These are phyloP conservation scores for Thysanoteuthis rhombus DNA, from an alignment of 2,888 invertebrate species.

Conservation along the genomic window DNA sequence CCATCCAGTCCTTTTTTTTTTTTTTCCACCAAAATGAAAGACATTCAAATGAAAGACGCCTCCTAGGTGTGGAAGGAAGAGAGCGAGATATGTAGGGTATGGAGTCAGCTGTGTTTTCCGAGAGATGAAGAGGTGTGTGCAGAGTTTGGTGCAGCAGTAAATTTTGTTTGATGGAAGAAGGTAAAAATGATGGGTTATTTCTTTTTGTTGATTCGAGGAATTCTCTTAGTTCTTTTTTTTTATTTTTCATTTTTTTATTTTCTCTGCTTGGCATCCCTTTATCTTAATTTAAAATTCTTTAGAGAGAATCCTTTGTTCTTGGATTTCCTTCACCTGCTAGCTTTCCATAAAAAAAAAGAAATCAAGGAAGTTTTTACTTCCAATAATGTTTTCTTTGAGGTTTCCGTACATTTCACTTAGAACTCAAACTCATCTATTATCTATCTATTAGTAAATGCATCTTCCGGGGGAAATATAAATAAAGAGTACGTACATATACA, in stretches of 20 bases:
- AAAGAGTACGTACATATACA: background rate
- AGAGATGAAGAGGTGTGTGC: background rate
- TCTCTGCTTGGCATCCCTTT: background rate
- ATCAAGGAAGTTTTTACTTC: background rate
- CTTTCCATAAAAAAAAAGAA: background rate
- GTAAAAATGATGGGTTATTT: background rate
- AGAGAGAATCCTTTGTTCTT: background rate
- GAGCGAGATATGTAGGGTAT: background rate
- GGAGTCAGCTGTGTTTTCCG: background rate
- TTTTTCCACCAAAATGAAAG: background rate
- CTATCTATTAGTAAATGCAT: background rate
- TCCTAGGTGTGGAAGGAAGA: conserved; percentile 12
- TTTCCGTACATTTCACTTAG: background rate
- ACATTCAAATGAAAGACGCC: background rate
- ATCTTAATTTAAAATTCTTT: conserved; percentile 12
- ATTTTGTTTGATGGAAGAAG: background rate
- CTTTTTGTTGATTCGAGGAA: background rate
- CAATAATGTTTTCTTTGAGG: background rate
- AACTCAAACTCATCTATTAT: background rate
- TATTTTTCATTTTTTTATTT: background rate
- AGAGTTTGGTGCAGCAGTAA: background rate
- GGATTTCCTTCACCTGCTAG: background rate
- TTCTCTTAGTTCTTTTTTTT: background rate
- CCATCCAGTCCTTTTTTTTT: background rate
- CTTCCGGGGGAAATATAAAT: background rate